Evolutionary conservation across 2,888 invertebrate genomes (phyloP).

Genomic region (Macrophya alboannulata): DNA sequence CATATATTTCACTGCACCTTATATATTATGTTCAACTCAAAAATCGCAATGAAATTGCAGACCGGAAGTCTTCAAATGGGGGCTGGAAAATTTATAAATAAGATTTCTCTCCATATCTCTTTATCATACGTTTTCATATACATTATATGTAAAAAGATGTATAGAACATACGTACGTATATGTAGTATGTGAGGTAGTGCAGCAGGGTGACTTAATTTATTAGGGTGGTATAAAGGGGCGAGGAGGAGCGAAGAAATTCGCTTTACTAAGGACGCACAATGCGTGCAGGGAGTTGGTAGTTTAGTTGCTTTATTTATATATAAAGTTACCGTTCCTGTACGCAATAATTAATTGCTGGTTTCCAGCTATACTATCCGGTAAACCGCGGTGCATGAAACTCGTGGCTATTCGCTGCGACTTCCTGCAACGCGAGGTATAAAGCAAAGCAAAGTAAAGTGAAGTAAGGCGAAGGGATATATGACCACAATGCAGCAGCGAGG

Average conservation of each 20-base stretch:
- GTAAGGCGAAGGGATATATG: neutral
- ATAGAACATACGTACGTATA: neutral
- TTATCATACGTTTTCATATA: neutral
- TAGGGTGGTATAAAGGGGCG: constrained; percentile 28
- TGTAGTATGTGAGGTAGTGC: neutral
- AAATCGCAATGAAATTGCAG: neutral
- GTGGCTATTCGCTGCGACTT: neutral
- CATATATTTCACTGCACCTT: neutral
- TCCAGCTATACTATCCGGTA: constrained; percentile 71
- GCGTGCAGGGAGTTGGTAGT: constrained; percentile 42
- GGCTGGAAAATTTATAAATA: neutral
- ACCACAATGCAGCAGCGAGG: constrained; percentile 14
- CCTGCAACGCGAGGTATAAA: neutral
- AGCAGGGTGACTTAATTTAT: constrained; percentile 18
- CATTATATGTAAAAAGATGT: neutral
- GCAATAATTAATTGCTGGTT: constrained; percentile 77
- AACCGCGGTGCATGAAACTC: constrained; percentile 24
- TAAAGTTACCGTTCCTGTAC: constrained; percentile 60
- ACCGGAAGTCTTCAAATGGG: neutral
- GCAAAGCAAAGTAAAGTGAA: neutral
- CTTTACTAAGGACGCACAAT: constrained; percentile 61
- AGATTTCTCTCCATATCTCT: neutral
- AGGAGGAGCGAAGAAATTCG: constrained; percentile 1
- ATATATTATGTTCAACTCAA: neutral
- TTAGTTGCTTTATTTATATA: neutral